Evolutionary conservation across 2,888 invertebrate species (phyloP).

Genomic region (Ophion costatus): DNA sequence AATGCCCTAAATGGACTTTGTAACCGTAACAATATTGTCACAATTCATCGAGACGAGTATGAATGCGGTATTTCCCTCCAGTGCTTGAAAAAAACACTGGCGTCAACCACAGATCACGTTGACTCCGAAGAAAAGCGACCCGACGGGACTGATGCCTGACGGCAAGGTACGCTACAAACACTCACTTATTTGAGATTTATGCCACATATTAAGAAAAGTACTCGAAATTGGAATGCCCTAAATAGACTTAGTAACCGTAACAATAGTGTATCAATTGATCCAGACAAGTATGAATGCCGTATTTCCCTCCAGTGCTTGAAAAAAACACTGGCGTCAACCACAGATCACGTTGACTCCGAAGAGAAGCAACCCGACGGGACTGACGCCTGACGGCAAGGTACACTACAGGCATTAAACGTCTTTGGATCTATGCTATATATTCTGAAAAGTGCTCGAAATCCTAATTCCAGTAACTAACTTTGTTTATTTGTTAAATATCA

Average conservation of each 20-base stretch:
- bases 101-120: no score
- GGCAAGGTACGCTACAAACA: no score
- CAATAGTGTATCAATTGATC: neutral
- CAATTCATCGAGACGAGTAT: neutral
- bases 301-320: neutral
- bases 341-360: neutral
- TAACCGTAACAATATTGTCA: neutral
- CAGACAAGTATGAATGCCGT: no score
- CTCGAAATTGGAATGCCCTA: conserved; percentile 5
- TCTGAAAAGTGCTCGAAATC: conserved; percentile 10
- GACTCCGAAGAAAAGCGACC: no score
- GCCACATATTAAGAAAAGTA: no score
- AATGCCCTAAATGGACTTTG: no score
- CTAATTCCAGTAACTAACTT: conserved; percentile 1
- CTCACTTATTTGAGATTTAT: no score
- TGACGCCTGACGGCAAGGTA: conserved; percentile 18
- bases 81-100: neutral
- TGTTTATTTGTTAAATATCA: conserved; percentile 18
- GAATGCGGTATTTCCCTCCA: neutral
- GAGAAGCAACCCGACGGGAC: conserved; percentile 4
- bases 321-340: neutral
- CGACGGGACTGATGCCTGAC: no score
- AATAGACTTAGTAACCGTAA: neutral
- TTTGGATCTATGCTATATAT: conserved; percentile 15
- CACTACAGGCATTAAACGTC: conserved; percentile 1